Conservation (phyloP, 1,140 invertebrate genomes). For the Drosophila sucinea region DNA sequence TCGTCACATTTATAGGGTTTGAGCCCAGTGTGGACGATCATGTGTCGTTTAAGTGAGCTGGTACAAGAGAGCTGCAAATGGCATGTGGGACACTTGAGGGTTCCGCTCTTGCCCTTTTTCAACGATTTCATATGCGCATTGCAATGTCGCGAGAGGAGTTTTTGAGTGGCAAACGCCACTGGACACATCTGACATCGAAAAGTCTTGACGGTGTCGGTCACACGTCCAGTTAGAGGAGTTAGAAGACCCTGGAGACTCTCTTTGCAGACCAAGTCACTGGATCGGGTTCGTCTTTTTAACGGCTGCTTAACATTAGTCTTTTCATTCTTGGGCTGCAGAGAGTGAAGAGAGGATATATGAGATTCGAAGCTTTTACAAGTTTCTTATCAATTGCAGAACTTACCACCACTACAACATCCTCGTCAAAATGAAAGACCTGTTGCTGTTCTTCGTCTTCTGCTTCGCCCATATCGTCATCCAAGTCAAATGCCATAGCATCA, state of each 20-base stretch:
- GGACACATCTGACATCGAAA: constrained; percentile 85
- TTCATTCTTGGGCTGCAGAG: constrained; percentile 44
- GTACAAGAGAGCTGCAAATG: constrained; percentile 91
- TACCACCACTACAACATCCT: constrained; percentile 67
- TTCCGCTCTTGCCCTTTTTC: constrained; percentile 82
- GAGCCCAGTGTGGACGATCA: constrained; percentile 90
- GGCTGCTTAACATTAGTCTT: not conserved
- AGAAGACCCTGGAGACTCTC: constrained; percentile 6
- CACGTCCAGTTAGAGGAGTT: constrained; percentile 33
- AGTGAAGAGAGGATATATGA: not conserved
- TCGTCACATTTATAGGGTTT: constrained; percentile 90
- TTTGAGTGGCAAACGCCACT: constrained; percentile 85
- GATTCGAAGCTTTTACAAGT: not conserved
- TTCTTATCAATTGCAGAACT: not conserved
- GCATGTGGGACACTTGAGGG: constrained; percentile 87
- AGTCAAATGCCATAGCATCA: constrained; percentile 78
- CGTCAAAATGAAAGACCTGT: constrained; percentile 50
- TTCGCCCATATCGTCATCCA: constrained; percentile 35
- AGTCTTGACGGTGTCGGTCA: constrained; percentile 83
- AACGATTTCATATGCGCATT: constrained; percentile 86
- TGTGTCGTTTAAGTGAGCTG: constrained; percentile 90
- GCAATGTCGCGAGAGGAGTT: constrained; percentile 86
- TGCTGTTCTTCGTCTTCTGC: constrained; percentile 45
- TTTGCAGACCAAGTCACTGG: constrained; percentile 48
- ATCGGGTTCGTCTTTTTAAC: constrained; percentile 26